Conservation (phyloP, 1,140 invertebrate genomes). For the Drosophila littoralis region DNA sequence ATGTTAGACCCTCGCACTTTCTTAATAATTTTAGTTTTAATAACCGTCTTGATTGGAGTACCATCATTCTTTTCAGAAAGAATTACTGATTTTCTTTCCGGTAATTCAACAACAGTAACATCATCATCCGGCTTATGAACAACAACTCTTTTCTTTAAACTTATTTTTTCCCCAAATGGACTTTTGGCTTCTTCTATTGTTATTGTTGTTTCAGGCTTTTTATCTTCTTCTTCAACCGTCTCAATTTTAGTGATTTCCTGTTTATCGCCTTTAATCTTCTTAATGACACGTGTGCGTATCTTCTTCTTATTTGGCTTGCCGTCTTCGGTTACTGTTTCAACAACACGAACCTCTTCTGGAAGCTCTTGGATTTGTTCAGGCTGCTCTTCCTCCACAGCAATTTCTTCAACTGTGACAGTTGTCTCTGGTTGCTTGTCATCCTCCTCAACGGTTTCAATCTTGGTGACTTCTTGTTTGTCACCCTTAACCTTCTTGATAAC, state of each 20-base stretch:
- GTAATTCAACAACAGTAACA: constrained; percentile 68
- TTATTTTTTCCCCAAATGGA: constrained; percentile 49
- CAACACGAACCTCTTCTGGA: constrained; percentile 55
- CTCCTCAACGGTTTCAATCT: constrained; percentile 78
- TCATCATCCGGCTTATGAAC: constrained; percentile 68
- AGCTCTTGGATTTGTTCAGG: constrained; percentile 51
- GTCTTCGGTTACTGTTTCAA: constrained; percentile 48
- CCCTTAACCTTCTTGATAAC: constrained; percentile 64
- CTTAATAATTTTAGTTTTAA: constrained; percentile 84
- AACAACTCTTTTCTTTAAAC: constrained; percentile 59
- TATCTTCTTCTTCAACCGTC: constrained; percentile 84
- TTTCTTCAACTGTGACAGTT: constrained; percentile 49
- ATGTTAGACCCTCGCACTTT: constrained; percentile 82
- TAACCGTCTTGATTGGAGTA: constrained; percentile 84
- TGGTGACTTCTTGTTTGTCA: constrained; percentile 80
- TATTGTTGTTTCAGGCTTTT: constrained; percentile 79
- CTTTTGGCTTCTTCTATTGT: constrained; percentile 64
- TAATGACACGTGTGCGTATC: constrained; percentile 75
- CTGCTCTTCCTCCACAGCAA: constrained; percentile 36
- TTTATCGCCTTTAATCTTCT: constrained; percentile 81
- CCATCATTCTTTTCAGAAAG: constrained; percentile 81
- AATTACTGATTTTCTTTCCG: constrained; percentile 73
- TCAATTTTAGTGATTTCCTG: constrained; percentile 84
- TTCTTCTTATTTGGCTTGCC: constrained; percentile 58
- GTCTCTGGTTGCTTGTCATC: constrained; percentile 59